Evolutionary conservation across 2,797 vertebrate species (phyloP).

Genomic region (Silurus lanzhouensis): DNA sequence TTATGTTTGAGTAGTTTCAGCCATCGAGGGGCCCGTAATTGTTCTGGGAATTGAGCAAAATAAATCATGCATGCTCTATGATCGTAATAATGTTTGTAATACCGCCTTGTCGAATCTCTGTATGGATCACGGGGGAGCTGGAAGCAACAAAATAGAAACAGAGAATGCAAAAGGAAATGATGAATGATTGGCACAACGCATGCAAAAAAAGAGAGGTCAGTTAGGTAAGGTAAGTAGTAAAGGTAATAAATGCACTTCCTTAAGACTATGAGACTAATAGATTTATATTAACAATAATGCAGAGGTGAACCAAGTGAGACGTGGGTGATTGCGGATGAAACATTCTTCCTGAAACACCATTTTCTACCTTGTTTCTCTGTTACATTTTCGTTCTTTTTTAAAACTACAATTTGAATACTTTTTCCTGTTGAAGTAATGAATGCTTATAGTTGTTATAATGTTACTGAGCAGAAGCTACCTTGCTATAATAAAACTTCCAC

Average conservation of each 20-base stretch:
- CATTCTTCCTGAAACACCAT: not conserved
- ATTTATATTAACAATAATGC: not conserved
- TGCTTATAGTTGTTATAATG: not conserved
- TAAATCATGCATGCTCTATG: slow-evolving; percentile 7
- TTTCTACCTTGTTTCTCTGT: not conserved
- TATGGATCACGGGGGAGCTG: slow-evolving; percentile 14
- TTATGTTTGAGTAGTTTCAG: slow-evolving; percentile 3
- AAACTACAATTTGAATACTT: not conserved
- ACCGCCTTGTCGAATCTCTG: not conserved
- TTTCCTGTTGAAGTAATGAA: not conserved
- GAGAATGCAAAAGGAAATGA: not conserved
- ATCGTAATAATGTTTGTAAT: slow-evolving; percentile 17
- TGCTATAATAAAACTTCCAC: not conserved
- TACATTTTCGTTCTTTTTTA: not conserved
- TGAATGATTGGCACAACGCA: not conserved
- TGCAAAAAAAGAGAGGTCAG: not conserved
- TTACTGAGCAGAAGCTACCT: not conserved
- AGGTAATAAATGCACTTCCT: not conserved
- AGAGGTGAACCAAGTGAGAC: not conserved
- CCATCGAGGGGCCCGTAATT: not conserved
- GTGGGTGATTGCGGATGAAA: not conserved
- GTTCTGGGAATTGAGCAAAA: slow-evolving; percentile 6
- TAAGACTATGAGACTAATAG: not conserved
- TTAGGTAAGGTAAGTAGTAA: not conserved
- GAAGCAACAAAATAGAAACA: slow-evolving; percentile 1